These are phyloP conservation scores for Thinocorus orbignyianus DNA, from an alignment of 2,113 vertebrate species.

Conservation along the genomic window DNA sequence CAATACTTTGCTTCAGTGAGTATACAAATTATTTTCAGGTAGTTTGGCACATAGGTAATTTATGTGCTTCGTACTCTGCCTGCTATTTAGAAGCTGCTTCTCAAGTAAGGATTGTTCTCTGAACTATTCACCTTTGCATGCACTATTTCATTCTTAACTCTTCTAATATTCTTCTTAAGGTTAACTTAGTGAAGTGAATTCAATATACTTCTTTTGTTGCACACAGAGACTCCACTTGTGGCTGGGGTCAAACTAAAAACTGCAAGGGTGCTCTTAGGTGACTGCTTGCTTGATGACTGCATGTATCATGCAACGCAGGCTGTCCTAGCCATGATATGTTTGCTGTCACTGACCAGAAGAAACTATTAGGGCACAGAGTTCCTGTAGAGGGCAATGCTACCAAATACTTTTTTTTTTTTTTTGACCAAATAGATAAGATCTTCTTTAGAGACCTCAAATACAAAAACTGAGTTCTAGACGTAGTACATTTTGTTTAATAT, in stretches of 20 bases:
- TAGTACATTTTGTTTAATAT: not conserved
- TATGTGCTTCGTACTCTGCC: slow-evolving; percentile 46
- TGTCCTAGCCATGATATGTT: not conserved
- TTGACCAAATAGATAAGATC: not conserved
- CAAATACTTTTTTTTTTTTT: not conserved
- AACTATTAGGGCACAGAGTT: not conserved
- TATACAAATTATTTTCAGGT: slow-evolving; percentile 63
- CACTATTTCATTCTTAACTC: slow-evolving; percentile 32
- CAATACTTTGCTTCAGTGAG: slow-evolving; percentile 48
- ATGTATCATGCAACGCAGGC: not conserved
- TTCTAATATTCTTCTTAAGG: slow-evolving; percentile 45
- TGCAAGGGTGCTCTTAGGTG: not conserved
- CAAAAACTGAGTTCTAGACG: not conserved
- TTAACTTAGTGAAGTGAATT: slow-evolving; percentile 50
- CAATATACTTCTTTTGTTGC: not conserved
- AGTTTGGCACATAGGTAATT: slow-evolving; percentile 62
- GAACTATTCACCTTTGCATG: slow-evolving; percentile 50
- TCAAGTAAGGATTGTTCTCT: slow-evolving; percentile 37
- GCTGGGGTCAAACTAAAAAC: not conserved
- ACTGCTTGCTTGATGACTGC: not conserved
- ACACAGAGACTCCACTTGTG: not conserved
- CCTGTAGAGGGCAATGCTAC: not conserved
- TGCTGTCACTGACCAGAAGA: not conserved
- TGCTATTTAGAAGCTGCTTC: slow-evolving; percentile 48
- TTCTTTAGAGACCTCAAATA: not conserved